Percentiles rank a stretch among this genome's conserved stretches.
These are phyloP conservation scores for Cirrhinus mrigala DNA, from an alignment of 2,797 vertebrate genomes.

Conservation along the genomic window DNA sequence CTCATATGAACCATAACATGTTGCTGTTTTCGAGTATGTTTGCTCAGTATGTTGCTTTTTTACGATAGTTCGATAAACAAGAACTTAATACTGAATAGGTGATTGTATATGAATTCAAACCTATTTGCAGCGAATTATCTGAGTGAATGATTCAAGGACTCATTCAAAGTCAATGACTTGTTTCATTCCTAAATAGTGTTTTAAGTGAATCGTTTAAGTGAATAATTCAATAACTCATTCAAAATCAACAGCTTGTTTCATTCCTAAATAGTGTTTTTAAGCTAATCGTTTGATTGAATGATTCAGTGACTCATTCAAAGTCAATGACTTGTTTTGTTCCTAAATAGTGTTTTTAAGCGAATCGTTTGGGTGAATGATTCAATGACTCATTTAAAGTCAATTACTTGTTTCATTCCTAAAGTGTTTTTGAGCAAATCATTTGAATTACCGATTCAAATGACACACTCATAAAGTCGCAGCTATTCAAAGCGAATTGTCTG, in stretches of 20 bases:
- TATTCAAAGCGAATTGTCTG: no score
- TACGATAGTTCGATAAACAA: not conserved
- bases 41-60: conserved; percentile 26
- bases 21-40: conserved; percentile 41
- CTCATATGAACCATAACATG: conserved; percentile 36
- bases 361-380: not conserved
- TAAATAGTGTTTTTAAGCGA: not conserved
- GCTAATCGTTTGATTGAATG: no score
- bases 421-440: no score
- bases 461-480: not conserved
- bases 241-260: not conserved
- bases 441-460: not conserved
- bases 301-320: no score
- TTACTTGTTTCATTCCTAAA: no score
- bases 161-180: not conserved
- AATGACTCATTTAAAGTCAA: no score
- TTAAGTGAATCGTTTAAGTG: not conserved
- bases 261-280: no score
- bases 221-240: not conserved
- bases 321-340: not conserved
- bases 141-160: no score
- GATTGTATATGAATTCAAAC: no score
- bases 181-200: not conserved
- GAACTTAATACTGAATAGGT: not conserved
- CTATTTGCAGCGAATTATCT: no score